A percentile compares a stretch with the other conserved stretches of the same genome.
Conservation (phyloP, 2,888 invertebrate species). For the Pecten maximus region DNA sequence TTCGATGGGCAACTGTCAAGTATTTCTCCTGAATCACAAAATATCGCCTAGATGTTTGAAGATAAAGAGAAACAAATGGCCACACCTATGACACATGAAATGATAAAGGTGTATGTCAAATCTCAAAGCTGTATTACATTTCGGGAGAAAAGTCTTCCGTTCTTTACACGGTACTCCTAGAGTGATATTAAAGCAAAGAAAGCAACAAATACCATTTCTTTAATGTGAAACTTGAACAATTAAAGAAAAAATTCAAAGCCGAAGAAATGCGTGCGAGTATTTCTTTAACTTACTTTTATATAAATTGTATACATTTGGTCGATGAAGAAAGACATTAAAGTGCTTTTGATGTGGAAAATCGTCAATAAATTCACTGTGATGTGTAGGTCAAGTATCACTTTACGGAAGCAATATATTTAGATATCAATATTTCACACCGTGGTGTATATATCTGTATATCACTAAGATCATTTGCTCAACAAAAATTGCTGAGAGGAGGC, state of each 20-base stretch:
- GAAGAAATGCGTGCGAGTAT: background rate
- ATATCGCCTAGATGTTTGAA: background rate
- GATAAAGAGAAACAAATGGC: background rate
- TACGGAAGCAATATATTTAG: background rate
- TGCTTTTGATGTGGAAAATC: constrained; percentile 21
- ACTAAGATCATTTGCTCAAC: background rate
- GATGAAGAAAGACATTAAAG: background rate
- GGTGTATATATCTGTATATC: background rate
- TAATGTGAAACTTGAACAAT: constrained; percentile 17
- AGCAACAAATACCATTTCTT: background rate
- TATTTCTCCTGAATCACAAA: background rate
- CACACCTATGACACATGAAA: background rate
- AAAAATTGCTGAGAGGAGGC: background rate
- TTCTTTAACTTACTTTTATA: constrained; percentile 11
- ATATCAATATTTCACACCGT: constrained; percentile 2
- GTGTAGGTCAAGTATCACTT: background rate
- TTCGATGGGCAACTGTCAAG: constrained; percentile 9
- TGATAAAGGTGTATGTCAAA: constrained; percentile 4
- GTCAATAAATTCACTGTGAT: constrained; percentile 8
- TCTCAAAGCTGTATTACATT: background rate
- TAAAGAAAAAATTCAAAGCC: constrained; percentile 19
- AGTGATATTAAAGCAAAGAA: constrained; percentile 1
- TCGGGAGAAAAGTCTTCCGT: background rate
- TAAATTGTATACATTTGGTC: constrained; percentile 33
- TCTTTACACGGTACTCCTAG: background rate